Base-by-base conservation (phyloP, 1,140 invertebrate genomes). In the Drosophila tropicalis region DNA sequence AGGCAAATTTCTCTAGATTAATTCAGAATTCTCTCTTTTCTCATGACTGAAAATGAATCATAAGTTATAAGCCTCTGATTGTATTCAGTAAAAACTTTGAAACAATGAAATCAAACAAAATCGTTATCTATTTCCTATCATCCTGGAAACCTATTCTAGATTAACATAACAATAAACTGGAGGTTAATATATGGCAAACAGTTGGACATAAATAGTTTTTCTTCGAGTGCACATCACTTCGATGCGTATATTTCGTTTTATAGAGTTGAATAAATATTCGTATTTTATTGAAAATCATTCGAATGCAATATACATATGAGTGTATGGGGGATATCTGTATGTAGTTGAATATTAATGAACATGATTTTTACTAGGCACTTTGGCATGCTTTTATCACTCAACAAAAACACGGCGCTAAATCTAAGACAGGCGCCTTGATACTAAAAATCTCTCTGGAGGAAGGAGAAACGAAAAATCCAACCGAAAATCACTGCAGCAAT, bases 331-430 rank as follows among this genome's bases (percentile, higher is more conserved):
- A 3, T 25, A n/a, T 39, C 9, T 39, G 12, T 62, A 76, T 76
- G 65, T 77, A 87, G 83, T 89, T 83, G 83, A 87, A 86, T 86
- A 86, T 86, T 86, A 86, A 86, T 87, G 83, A 86, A 67, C 67
- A 87, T 64, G 55, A 73, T 69, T 79, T 87, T 86, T 79, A 87
- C 73, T 57, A 60, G 79, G 82, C 83, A 86, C 76, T 86, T 86
- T 66, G 17, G 44, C 58, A 54, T 25, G 67, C 74, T 76, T 87
- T 82, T 79, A 83, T 82, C 75, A 68, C 70, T 55, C 44, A 61
- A 54, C 67, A 60, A 67, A 72, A 72, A 72, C 79, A 86, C 82
- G 82, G 78, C 67, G 54, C 44, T 69, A 40, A 17, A 25, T 60
- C 44, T 39, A 58, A 65, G 40, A 60, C 34, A 34, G 56, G 40